phyloP scores from a whole-genome alignment of 1,140 invertebrate species.

The Trachymyrmex septentrionalis region DNA sequence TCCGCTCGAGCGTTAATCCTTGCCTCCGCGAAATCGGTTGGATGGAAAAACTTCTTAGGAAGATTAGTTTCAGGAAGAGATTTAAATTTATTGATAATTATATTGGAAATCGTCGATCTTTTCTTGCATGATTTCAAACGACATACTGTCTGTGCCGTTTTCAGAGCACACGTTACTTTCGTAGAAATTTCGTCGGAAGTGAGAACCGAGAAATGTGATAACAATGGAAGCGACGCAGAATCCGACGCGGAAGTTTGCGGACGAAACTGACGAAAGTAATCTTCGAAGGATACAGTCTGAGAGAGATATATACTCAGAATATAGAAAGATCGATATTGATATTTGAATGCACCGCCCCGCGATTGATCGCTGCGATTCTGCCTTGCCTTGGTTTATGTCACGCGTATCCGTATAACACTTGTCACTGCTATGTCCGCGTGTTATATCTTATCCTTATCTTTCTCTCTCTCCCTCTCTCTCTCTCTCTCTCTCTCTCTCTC shows the following conservation, averaged over 20 bases:
- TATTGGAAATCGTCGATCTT: not conserved
- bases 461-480: constrained; percentile 6
- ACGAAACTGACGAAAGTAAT: too few species aligned
- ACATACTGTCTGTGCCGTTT: not conserved
- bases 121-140: not conserved
- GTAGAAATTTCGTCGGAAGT: not conserved
- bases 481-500: not conserved
- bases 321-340: constrained; percentile 20
- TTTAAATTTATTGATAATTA: constrained; percentile 2
- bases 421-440: constrained; percentile 31
- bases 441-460: constrained; percentile 56
- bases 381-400: constrained; percentile 1
- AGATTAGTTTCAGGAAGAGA: constrained; percentile 42
- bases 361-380: constrained; percentile 5
- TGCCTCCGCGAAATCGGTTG: not conserved
- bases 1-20: not conserved
- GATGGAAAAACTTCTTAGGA: not conserved
- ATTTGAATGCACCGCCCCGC: not conserved
- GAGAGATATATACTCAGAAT: not conserved
- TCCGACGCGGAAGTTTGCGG: not conserved
- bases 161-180: not conserved
- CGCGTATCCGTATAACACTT: constrained; percentile 19
- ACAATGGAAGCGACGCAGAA: not conserved
- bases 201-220: not conserved
- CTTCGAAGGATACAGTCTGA: not conserved